Conservation (phyloP, 2,113 vertebrate genomes). For the Macrotis lagotis region DNA sequence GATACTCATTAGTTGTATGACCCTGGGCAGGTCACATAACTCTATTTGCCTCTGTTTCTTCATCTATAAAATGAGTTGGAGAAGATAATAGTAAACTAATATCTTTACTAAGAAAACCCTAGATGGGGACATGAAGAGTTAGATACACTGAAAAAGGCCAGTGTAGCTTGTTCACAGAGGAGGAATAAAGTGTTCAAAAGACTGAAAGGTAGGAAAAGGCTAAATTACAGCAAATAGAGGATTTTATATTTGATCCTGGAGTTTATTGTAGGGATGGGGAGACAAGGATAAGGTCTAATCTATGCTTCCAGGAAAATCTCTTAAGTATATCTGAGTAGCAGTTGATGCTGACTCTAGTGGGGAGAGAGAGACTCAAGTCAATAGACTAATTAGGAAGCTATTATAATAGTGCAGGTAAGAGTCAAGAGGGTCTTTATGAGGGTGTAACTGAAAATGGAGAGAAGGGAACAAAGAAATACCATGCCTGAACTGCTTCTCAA, state of each 20-base stretch:
- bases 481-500: too few species aligned
- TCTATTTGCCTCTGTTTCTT: neutral
- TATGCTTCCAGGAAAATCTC: neutral
- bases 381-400: neutral
- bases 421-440: neutral
- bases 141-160: neutral
- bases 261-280: neutral
- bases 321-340: neutral
- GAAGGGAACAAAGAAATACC: neutral
- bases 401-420: neutral
- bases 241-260: neutral
- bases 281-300: neutral
- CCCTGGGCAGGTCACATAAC: neutral
- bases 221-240: neutral
- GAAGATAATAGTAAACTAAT: neutral
- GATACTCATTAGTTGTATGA: neutral
- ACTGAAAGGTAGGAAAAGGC: neutral
- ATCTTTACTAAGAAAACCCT: neutral
- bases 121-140: neutral
- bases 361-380: neutral
- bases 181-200: neutral
- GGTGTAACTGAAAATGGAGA: neutral
- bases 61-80: neutral
- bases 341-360: neutral
- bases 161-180: neutral